Percentiles rank a stretch among this genome's conserved stretches.
Evolutionary conservation across 2,888 invertebrate species (phyloP).

Genomic region (Monochamus alternatus): DNA sequence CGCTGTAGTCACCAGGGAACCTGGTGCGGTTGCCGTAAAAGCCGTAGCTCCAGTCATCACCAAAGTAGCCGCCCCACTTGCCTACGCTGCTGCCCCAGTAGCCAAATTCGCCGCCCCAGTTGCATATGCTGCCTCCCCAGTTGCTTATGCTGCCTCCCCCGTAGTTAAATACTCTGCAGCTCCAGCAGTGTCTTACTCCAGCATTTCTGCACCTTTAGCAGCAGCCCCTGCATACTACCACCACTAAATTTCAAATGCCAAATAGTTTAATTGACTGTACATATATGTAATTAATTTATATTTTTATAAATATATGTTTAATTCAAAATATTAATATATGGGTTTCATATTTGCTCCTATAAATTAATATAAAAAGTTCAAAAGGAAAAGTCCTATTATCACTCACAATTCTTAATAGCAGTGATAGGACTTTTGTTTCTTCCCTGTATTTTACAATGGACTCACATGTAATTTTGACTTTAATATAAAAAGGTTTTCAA

Average conservation of each 20-base stretch:
- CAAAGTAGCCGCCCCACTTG: conserved; percentile 62
- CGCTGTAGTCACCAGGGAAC: conserved; percentile 72
- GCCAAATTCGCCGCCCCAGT: conserved; percentile 64
- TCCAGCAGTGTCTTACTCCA: conserved; percentile 36
- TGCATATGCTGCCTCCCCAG: conserved; percentile 60
- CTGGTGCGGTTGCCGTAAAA: conserved; percentile 63
- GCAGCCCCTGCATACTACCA: conserved; percentile 22
- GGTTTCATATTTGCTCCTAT: background rate
- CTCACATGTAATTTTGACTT: too few relatives aligned
- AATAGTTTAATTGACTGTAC: background rate
- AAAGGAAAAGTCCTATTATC: too few relatives aligned
- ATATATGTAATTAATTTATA: background rate
- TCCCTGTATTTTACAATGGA: too few relatives aligned
- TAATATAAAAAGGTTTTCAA: too few relatives aligned
- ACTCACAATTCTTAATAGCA: too few relatives aligned
- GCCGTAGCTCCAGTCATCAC: conserved; percentile 67
- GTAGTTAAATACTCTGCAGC: conserved; percentile 47
- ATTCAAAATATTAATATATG: background rate
- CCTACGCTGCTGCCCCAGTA: conserved; percentile 63
- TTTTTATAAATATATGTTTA: background rate
- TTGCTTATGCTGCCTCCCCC: conserved; percentile 57
- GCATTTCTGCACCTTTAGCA: conserved; percentile 16
- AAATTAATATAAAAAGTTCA: too few relatives aligned
- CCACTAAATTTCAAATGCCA: background rate
- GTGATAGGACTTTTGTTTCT: too few relatives aligned